A percentile compares a stretch with the other conserved stretches of the same genome.
phyloP scores from a whole-genome alignment of 1,140 invertebrate species.

The Nymphalis io region DNA sequence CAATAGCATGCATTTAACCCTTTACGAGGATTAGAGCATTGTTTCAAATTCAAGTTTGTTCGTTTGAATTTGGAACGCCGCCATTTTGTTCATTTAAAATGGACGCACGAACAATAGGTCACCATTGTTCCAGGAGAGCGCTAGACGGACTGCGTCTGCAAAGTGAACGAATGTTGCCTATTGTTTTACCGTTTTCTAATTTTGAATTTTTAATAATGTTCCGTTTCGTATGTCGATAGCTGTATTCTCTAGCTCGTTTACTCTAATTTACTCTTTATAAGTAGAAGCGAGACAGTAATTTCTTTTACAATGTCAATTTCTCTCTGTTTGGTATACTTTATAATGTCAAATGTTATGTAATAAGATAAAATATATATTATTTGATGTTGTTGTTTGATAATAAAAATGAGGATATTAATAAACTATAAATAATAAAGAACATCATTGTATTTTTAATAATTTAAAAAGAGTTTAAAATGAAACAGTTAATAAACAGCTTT shows the following conservation, averaged over 20 bases:
- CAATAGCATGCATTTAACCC: slow-evolving; percentile 78
- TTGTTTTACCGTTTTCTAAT: slow-evolving; percentile 72
- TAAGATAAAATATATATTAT: background rate
- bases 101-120: slow-evolving; percentile 75
- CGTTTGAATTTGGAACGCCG: slow-evolving; percentile 72
- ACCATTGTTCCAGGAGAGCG: slow-evolving; percentile 62
- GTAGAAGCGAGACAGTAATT: slow-evolving; percentile 2
- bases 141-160: slow-evolving; percentile 61
- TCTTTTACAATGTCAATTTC: background rate
- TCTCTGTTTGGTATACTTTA: background rate
- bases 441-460: background rate
- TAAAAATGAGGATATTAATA: background rate
- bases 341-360: background rate
- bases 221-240: slow-evolving; percentile 49
- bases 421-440: background rate
- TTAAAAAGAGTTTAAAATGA: background rate
- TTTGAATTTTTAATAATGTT: slow-evolving; percentile 61
- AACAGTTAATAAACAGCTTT: slow-evolving; percentile 6
- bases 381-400: background rate
- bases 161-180: slow-evolving; percentile 63
- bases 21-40: slow-evolving; percentile 74
- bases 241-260: slow-evolving; percentile 26
- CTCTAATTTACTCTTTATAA: slow-evolving; percentile 8
- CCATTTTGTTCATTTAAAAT: slow-evolving; percentile 80
- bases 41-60: slow-evolving; percentile 67